Percentiles rank a stretch among this genome's conserved stretches.
phyloP scores from a whole-genome alignment of 2,888 invertebrate genomes.

The Sycophila texana region DNA sequence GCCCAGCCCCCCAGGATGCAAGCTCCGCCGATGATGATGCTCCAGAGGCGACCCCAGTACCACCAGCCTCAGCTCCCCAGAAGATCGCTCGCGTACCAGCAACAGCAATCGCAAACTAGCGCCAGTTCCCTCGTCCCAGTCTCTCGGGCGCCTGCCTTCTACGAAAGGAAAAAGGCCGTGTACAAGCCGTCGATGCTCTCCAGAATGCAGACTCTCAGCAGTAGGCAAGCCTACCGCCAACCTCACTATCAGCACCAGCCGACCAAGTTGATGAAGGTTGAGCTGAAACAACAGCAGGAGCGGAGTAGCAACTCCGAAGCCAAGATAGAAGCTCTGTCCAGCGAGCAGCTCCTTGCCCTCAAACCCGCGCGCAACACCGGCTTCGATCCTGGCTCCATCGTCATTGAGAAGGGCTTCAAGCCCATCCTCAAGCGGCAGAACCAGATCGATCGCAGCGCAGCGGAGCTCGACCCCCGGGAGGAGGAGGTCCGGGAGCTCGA shows the following conservation, averaged over 20 bases:
- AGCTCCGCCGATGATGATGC: constrained; percentile 34
- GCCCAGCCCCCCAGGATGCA: constrained; percentile 34
- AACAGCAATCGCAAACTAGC: not conserved
- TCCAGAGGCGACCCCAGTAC: constrained; percentile 20
- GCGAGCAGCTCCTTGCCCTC: not conserved
- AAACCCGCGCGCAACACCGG: constrained; percentile 82
- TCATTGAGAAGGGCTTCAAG: constrained; percentile 90
- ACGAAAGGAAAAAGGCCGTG: constrained; percentile 68
- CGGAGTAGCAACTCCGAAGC: constrained; percentile 52
- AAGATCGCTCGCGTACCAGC: not conserved
- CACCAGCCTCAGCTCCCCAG: not conserved
- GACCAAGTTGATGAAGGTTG: constrained; percentile 63
- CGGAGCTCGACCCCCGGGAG: constrained; percentile 55
- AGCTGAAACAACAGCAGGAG: constrained; percentile 60
- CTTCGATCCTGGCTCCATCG: constrained; percentile 87
- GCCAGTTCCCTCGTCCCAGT: constrained; percentile 3
- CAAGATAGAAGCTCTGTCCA: constrained; percentile 39
- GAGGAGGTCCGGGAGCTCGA: not conserved
- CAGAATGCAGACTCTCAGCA: constrained; percentile 54
- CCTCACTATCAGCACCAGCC: constrained; percentile 49
- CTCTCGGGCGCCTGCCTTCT: constrained; percentile 61
- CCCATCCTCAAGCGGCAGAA: constrained; percentile 81
- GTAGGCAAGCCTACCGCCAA: constrained; percentile 21
- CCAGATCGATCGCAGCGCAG: constrained; percentile 58
- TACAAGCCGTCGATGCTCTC: constrained; percentile 60